phyloP scores from a whole-genome alignment of 1,140 invertebrate genomes.

The Drepana arcuata region DNA sequence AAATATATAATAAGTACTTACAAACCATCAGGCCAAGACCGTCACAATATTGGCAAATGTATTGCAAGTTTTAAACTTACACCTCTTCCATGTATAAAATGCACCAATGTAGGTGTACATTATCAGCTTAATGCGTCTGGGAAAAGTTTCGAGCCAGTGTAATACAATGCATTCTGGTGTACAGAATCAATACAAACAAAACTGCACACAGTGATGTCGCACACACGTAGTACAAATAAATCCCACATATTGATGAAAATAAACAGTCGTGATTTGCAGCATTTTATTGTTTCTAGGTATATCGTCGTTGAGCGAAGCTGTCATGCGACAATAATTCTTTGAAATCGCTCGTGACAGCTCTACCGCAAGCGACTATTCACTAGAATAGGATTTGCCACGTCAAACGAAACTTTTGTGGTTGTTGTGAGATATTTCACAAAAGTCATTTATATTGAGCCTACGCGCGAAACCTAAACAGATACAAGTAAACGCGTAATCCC shows the following conservation, averaged over 20 bases:
- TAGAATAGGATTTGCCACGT: constrained; percentile 36
- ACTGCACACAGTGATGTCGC: constrained; percentile 19
- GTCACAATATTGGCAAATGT: too few relatives aligned
- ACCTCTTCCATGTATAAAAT: too few relatives aligned
- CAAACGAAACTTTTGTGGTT: constrained; percentile 21
- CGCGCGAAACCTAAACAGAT: too few relatives aligned
- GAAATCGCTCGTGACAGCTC: constrained; percentile 42
- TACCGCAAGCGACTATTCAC: constrained; percentile 17
- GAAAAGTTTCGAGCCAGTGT: too few relatives aligned
- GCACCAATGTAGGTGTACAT: too few relatives aligned
- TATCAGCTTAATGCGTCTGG: background rate
- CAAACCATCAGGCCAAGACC: too few relatives aligned
- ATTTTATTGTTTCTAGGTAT: constrained; percentile 33
- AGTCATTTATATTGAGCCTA: constrained; percentile 9
- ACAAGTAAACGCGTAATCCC: too few relatives aligned
- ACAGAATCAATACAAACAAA: constrained; percentile 22
- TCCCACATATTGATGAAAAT: constrained; percentile 20
- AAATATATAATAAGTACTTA: too few relatives aligned
- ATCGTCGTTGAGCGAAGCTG: constrained; percentile 24
- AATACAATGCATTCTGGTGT: too few relatives aligned
- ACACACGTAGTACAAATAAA: constrained; percentile 22
- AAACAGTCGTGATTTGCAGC: constrained; percentile 30
- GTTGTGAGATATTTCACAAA: constrained; percentile 15
- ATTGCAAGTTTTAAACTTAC: too few relatives aligned
- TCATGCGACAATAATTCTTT: constrained; percentile 54